Evolutionary conservation across 2,797 vertebrate genomes (phyloP), one percentile per base, ranked within the genome.

Genomic region (Silurus lanzhouensis): DNA sequence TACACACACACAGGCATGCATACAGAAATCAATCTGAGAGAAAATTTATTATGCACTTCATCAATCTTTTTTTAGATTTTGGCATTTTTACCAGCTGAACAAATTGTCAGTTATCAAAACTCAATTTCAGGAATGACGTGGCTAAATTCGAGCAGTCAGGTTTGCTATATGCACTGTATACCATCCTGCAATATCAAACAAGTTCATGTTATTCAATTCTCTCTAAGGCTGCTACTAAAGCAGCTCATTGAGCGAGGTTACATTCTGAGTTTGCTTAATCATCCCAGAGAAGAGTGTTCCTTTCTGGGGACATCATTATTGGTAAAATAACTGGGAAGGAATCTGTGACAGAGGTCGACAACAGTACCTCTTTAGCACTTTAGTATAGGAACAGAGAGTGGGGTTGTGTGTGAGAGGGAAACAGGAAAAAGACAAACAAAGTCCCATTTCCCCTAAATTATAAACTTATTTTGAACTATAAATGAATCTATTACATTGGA

Each of bases 71-170:
- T 52, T 52, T 52, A 92, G 93, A 93, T 94, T 94, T 91, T 94
- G 94, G 93, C 92, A 94, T 95, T 95, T 87, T 74, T 95, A 93
- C 93, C 93, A 92, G 91, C 93, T 92, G 93, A 95, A 94, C 93
- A 95, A 95, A 95, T 94, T 94, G 93, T 95, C 93, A 94, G 94
- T 95, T 95, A 95, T 95, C 94, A 95, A 95, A 95, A 95, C 93
- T 94, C 93, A 94, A 95, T 95, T 95, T 95, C 92, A 93, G 92
- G 93, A 96, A 95, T 94, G 94, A 95, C 93, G 94, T 93, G 92
- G 94, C 89, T 90, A 93, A 94, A 94, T 46, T 92, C 93, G 79
- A 91, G 83, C 91, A 87, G 88, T 86, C 61, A 58, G 67, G 64
- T 27, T 75, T 52, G 3, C 74, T 58, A 22, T 85, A 38, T 52